These are phyloP conservation scores for Kobus ellipsiprymnus DNA, from an alignment of 2,113 vertebrate genomes.

Conservation along the genomic window DNA sequence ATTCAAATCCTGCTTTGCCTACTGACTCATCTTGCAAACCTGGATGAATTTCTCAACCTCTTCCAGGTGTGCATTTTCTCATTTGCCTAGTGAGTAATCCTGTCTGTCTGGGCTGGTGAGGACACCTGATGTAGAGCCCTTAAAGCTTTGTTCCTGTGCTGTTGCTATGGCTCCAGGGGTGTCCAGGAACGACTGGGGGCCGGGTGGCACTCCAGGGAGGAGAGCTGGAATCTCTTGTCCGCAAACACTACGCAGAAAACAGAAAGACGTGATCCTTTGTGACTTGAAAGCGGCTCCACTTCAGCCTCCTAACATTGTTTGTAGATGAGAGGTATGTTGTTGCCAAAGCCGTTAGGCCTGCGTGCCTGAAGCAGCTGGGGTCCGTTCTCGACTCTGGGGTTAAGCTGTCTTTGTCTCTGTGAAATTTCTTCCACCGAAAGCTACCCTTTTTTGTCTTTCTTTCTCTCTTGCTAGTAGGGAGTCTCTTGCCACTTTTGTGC, in stretches of 20 bases:
- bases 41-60: constrained; percentile 35
- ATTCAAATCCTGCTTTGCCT: constrained; percentile 44
- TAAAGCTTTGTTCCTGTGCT: not conserved
- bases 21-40: not conserved
- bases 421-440: constrained; percentile 37
- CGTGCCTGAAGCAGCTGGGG: constrained; percentile 34
- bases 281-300: not conserved
- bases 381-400: constrained; percentile 31
- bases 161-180: not conserved
- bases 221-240: not conserved
- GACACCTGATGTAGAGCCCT: not conserved
- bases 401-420: constrained; percentile 25
- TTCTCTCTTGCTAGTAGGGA: not conserved
- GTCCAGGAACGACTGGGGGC: not conserved
- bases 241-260: not conserved
- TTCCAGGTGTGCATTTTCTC: constrained; percentile 36
- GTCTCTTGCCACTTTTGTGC: constrained; percentile 10
- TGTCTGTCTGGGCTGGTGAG: not conserved
- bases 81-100: constrained; percentile 10
- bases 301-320: not conserved
- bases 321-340: not conserved
- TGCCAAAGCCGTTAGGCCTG: constrained; percentile 9
- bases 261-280: not conserved
- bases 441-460: not conserved
- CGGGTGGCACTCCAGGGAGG: not conserved